Evolutionary conservation across 1,140 invertebrate genomes (phyloP).

Genomic region (Drosophila ananassae): DNA sequence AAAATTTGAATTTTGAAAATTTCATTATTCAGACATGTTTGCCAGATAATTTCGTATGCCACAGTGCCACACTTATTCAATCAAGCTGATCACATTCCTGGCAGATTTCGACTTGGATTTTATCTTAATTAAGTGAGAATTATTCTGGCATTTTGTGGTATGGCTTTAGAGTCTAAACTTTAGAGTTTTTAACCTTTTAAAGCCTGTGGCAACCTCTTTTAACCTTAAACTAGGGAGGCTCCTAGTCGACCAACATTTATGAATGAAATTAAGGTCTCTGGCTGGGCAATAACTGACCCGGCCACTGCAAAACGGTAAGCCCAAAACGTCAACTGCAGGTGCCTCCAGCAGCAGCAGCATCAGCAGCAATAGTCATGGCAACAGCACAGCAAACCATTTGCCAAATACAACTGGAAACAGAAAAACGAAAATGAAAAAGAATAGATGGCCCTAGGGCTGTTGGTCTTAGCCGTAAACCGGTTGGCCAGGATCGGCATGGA

Average conservation of each 20-base stretch:
- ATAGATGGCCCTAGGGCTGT: slow-evolving; percentile 65
- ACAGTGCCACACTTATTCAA: slow-evolving; percentile 3
- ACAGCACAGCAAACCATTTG: slow-evolving; percentile 53
- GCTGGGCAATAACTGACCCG: slow-evolving; percentile 51
- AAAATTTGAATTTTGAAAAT: slow-evolving; percentile 20
- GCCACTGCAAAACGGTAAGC: slow-evolving; percentile 59
- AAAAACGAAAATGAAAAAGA: slow-evolving; percentile 17
- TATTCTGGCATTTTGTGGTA: neutral
- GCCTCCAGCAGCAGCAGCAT: slow-evolving; percentile 24
- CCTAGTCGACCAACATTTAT: slow-evolving; percentile 31
- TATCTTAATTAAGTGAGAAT: slow-evolving; percentile 3
- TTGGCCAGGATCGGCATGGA: slow-evolving; percentile 27
- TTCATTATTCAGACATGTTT: slow-evolving; percentile 19
- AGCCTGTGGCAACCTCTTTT: neutral
- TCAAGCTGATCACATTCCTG: neutral
- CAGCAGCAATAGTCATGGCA: slow-evolving; percentile 38
- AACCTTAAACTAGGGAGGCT: neutral
- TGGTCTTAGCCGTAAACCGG: slow-evolving; percentile 71
- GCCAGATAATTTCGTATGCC: slow-evolving; percentile 3
- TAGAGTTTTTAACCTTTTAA: neutral
- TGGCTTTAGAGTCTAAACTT: neutral
- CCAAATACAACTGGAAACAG: slow-evolving; percentile 42
- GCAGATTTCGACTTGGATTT: slow-evolving; percentile 4
- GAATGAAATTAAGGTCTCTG: slow-evolving; percentile 53
- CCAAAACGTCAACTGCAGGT: slow-evolving; percentile 69